A percentile compares a stretch with the other conserved stretches of the same genome.
Evolutionary conservation across 2,888 invertebrate genomes (phyloP).

Genomic region (Oasisia sp.): DNA sequence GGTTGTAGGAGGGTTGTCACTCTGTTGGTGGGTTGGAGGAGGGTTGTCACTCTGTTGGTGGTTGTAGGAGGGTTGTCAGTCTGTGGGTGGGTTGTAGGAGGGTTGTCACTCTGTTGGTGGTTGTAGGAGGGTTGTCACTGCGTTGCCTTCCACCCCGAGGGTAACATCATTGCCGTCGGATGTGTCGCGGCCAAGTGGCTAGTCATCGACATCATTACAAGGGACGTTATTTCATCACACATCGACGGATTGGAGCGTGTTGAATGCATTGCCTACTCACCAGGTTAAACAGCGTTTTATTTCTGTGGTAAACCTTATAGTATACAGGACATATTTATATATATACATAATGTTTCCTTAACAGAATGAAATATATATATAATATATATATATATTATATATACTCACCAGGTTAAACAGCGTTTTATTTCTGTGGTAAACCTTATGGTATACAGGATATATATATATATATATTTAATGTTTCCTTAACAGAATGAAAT

Average conservation of each 20-base stretch:
- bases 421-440: neutral
- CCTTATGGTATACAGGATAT: neutral
- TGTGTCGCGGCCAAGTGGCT: constrained; percentile 84
- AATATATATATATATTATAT: too few species aligned
- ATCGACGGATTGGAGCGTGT: constrained; percentile 66
- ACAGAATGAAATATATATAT: too few species aligned
- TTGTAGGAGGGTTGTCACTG: constrained; percentile 84
- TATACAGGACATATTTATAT: neutral
- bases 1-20: too few species aligned
- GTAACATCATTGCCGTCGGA: constrained; percentile 81
- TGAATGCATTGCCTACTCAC: constrained; percentile 66
- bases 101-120: neutral
- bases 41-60: neutral
- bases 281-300: constrained; percentile 53
- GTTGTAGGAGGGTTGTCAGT: neutral
- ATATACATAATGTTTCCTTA: too few species aligned
- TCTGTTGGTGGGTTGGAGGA: neutral
- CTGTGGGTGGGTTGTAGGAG: neutral
- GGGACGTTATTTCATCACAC: constrained; percentile 68
- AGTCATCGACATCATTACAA: constrained; percentile 81
- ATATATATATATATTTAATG: too few species aligned
- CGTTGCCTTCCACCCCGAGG: constrained; percentile 83
- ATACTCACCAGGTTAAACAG: constrained; percentile 66
- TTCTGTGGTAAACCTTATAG: neutral
- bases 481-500: too few species aligned